Conservation (phyloP, 2,797 vertebrate species). For the Cossypha caffra region DNA sequence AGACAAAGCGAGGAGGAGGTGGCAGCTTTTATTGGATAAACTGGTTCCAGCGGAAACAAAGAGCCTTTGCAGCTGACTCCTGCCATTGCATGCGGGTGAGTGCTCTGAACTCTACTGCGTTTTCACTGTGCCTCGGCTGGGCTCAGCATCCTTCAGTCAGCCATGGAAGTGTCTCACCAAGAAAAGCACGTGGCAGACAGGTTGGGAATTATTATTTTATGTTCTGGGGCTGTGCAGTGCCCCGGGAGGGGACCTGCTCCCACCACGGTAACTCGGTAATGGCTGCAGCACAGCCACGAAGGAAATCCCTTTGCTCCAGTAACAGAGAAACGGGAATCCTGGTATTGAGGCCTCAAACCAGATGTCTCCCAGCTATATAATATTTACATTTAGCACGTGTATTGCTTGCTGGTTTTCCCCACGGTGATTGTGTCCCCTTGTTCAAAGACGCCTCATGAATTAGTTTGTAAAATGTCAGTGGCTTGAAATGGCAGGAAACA, state of each 20-base stretch:
- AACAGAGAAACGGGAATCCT: background rate
- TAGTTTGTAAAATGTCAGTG: background rate
- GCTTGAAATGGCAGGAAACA: background rate
- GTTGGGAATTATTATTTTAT: background rate
- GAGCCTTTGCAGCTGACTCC: background rate
- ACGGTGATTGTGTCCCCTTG: background rate
- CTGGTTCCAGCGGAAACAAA: background rate
- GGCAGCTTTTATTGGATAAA: background rate
- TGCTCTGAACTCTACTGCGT: background rate
- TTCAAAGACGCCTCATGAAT: background rate
- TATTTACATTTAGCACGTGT: background rate
- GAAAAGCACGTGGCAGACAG: background rate
- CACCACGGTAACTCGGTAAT: background rate
- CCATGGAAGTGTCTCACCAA: background rate
- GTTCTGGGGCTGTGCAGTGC: background rate
- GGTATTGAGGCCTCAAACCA: background rate
- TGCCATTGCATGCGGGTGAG: background rate
- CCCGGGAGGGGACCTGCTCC: background rate
- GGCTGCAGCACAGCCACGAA: background rate
- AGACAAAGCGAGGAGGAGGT: background rate
- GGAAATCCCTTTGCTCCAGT: background rate
- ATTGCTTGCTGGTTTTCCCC: background rate
- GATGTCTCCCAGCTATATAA: background rate
- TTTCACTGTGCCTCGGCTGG: background rate
- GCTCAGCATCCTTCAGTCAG: background rate